Evolutionary conservation across 2,797 vertebrate species (phyloP).

Genomic region (Spinus olivaceus): DNA sequence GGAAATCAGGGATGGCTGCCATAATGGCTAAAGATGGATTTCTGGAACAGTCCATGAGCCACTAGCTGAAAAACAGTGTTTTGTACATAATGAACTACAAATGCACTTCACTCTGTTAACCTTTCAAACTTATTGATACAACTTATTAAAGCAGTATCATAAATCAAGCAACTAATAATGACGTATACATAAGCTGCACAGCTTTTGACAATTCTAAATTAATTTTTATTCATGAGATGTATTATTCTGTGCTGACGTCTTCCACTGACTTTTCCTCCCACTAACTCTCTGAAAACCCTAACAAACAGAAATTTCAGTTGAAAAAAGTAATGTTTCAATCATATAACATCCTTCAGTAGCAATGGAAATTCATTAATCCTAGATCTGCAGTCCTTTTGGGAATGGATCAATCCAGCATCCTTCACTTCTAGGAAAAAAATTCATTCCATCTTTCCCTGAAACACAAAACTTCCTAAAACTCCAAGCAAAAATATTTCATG

Average conservation of each 20-base stretch:
- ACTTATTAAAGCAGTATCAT: neutral
- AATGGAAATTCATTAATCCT: neutral
- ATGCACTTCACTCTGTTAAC: neutral
- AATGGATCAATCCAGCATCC: neutral
- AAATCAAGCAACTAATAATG: neutral
- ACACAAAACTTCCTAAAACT: neutral
- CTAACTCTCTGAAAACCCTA: neutral
- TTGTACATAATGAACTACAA: neutral
- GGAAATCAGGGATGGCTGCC: neutral
- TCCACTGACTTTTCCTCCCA: neutral
- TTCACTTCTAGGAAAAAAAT: neutral
- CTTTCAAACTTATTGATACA: neutral
- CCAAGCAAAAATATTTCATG: neutral
- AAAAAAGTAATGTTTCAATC: neutral
- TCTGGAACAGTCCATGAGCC: neutral
- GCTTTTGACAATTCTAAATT: neutral
- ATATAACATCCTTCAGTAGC: neutral
- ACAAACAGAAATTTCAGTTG: neutral
- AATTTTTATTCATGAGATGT: neutral
- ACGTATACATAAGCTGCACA: neutral
- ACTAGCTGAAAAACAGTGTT: neutral
- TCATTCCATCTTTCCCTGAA: neutral
- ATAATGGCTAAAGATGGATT: neutral
- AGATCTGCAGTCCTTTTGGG: neutral
- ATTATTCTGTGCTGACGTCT: neutral